Evolutionary conservation across 35 echinoderm and acorn worm genomes (phyloP).

Genomic region (Ptychodera flava): DNA sequence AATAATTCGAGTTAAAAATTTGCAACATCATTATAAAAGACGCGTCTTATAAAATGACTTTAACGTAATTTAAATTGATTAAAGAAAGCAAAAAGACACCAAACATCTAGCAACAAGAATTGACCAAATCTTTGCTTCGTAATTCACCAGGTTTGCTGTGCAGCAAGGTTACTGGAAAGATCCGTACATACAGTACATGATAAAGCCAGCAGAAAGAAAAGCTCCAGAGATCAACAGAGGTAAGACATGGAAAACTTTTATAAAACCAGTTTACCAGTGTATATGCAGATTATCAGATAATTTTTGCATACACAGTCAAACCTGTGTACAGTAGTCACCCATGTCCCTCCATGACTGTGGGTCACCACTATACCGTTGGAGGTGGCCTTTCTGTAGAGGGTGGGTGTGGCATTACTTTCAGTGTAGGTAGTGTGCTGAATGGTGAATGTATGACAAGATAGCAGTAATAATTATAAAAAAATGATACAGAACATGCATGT

Average conservation of each 20-base stretch:
- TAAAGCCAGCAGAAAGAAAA: conserved; percentile 58
- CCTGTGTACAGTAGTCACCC: neutral
- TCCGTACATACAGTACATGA: conserved; percentile 64
- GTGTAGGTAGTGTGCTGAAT: too few relatives aligned
- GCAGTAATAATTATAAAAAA: neutral
- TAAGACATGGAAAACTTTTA: conserved; percentile 9
- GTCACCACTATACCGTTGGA: neutral
- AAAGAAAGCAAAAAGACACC: too few relatives aligned
- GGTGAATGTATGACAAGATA: too few relatives aligned
- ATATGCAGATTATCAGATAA: neutral
- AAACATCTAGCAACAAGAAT: too few relatives aligned
- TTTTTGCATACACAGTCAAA: neutral
- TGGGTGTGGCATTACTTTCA: too few relatives aligned
- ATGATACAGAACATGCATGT: neutral
- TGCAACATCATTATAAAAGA: too few relatives aligned
- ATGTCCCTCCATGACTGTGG: neutral
- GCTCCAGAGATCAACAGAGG: conserved; percentile 98
- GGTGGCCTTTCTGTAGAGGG: too few relatives aligned
- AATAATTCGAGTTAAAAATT: too few relatives aligned
- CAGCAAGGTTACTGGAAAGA: conserved; percentile 96
- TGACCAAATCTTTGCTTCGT: too few relatives aligned
- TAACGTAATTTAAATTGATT: too few relatives aligned
- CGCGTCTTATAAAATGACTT: too few relatives aligned
- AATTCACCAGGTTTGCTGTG: conserved; percentile 95
- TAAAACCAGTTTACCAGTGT: neutral